Evolutionary conservation across 2,888 invertebrate species (phyloP), one percentile per base, ranked within the genome.

Genomic region (Ophioninae sp.): DNA sequence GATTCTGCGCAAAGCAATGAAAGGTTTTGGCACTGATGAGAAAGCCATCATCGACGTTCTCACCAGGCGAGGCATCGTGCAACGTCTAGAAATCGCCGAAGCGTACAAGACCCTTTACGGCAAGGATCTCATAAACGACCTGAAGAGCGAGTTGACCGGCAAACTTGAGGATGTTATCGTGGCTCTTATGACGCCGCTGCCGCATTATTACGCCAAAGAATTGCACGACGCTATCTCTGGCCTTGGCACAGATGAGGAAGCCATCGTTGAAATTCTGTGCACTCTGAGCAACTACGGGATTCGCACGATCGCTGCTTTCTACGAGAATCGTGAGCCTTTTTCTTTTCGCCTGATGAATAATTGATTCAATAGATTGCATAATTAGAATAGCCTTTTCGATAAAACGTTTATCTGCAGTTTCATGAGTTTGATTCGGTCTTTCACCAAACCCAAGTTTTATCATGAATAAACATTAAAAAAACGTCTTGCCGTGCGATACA

Each of bases 41-140:
- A 96, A 96, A 90, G 96, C 97, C 82, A 97, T 99, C 92, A 98
- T 98, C 89, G 97, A 97, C 90, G 96, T 99, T 7, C 94, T 99
- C 62, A 97, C 97, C 79, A 96, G 96, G 87, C 95, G 99, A 85
- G 97, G 97, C 84, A 98, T 98, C 92, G 96, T 96, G 6, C 99
- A 99, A 93, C 95, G 99, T 84, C 94, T 98, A 88, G 97, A 98
- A 93, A 97, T 99, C 90, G 96, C 97, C 65, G 96, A 97, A 92
- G 96, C 96, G 30, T 99, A 96, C 94, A 99, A 99, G 94, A 97
- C 98, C 41, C 95, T 96, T 89, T 99, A 97, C 91, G 99, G 99
- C 91, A 93, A 96, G 95, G 97, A 97, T 91, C 93, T 97, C 89
- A 94, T 97, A 86, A 96, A 95, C 87, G 97, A 98, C 87, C 93